phyloP scores from a whole-genome alignment of 1,140 invertebrate species.

The Anadara kagoshimensis region DNA sequence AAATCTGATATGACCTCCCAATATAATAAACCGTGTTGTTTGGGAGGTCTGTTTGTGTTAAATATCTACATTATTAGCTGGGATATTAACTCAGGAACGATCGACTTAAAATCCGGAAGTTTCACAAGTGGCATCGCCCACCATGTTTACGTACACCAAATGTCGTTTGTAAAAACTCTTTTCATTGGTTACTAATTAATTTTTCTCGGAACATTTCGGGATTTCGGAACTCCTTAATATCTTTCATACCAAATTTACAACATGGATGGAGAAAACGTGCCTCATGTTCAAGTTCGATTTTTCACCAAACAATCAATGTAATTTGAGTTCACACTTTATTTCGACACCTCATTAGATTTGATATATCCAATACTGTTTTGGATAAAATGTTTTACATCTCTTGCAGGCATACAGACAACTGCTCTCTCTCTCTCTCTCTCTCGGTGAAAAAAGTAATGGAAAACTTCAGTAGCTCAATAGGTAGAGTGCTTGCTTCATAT shows the following conservation, averaged over 20 bases:
- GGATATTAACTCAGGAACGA: conserved; percentile 16
- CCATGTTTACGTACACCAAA: not conserved
- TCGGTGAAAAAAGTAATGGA: too few relatives aligned
- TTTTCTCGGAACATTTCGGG: not conserved
- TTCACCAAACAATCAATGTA: conserved; percentile 68
- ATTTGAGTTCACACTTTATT: too few relatives aligned
- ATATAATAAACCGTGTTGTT: not conserved
- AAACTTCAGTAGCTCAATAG: too few relatives aligned
- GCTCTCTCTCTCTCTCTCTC: not conserved
- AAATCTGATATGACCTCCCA: not conserved
- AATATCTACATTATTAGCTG: not conserved
- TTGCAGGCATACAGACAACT: not conserved
- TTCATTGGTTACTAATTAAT: not conserved
- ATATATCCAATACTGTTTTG: too few relatives aligned
- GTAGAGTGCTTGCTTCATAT: too few relatives aligned
- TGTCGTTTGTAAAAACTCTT: not conserved
- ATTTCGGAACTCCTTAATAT: not conserved
- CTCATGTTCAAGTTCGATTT: conserved; percentile 69
- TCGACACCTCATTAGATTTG: too few relatives aligned
- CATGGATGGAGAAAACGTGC: conserved; percentile 37
- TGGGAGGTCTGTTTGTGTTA: conserved; percentile 1
- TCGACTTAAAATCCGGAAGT: conserved; percentile 11
- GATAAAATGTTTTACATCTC: too few relatives aligned
- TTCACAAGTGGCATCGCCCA: conserved; percentile 23
- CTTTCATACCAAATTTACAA: not conserved